Evolutionary conservation across 1,140 invertebrate genomes (phyloP).

Genomic region (Drosophila triauraria): DNA sequence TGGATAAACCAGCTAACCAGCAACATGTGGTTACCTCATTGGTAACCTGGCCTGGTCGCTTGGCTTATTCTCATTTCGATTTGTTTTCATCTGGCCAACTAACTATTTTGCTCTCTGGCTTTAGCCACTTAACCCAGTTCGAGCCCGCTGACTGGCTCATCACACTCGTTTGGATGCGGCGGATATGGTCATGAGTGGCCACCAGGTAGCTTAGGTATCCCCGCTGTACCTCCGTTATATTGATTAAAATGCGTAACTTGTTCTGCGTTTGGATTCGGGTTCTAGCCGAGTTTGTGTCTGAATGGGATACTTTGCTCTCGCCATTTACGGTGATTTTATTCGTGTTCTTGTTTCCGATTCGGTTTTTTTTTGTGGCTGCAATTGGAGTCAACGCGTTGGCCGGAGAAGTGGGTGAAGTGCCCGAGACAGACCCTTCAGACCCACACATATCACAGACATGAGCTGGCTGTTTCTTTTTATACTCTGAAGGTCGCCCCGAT

Average conservation of each 20-base stretch:
- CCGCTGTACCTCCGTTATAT: constrained; percentile 64
- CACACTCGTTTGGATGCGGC: constrained; percentile 52
- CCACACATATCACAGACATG: constrained; percentile 36
- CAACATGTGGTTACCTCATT: constrained; percentile 76
- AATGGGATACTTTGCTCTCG: constrained; percentile 45
- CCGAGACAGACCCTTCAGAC: constrained; percentile 59
- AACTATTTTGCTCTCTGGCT: constrained; percentile 64
- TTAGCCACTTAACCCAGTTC: constrained; percentile 77
- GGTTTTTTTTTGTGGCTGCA: constrained; percentile 29
- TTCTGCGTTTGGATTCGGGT: constrained; percentile 65
- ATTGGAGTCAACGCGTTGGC: constrained; percentile 48
- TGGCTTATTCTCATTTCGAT: constrained; percentile 74
- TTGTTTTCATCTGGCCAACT: constrained; percentile 66
- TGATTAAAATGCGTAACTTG: constrained; percentile 80
- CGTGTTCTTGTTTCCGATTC: constrained; percentile 36
- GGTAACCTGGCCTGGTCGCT: constrained; percentile 27
- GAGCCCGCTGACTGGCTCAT: constrained; percentile 55
- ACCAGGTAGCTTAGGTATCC: constrained; percentile 14
- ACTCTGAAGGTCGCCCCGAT: constrained; percentile 64
- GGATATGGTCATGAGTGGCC: constrained; percentile 57
- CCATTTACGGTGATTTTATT: constrained; percentile 56
- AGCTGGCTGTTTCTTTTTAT: constrained; percentile 31
- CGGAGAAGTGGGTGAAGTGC: constrained; percentile 48
- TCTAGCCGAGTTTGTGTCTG: constrained; percentile 35
- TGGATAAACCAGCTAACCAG: constrained; percentile 33